These are phyloP conservation scores for Hypsopygia costalis DNA, from an alignment of 2,888 invertebrate genomes.

Conservation along the genomic window DNA sequence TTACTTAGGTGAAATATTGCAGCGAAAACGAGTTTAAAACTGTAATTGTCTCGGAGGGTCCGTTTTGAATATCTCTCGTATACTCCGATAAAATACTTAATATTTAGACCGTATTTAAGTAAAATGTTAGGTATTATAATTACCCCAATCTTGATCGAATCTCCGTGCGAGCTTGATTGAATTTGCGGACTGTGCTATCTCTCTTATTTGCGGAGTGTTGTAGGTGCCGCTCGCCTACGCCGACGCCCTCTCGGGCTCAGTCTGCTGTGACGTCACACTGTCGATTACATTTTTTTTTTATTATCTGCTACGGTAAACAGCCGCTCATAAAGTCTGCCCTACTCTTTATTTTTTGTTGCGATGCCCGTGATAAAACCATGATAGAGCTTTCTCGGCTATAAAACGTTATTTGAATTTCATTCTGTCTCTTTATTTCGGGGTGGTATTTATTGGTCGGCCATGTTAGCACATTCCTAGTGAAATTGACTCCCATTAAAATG, in stretches of 20 bases:
- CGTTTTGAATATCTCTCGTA: slow-evolving; percentile 8
- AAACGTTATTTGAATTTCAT: slow-evolving; percentile 21
- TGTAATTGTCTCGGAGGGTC: slow-evolving; percentile 14
- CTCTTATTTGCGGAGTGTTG: slow-evolving; percentile 68
- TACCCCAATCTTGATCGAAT: slow-evolving; percentile 75
- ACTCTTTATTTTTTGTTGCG: slow-evolving; percentile 43
- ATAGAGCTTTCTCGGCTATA: slow-evolving; percentile 14
- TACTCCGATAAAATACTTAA: slow-evolving; percentile 13
- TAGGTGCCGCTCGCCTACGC: slow-evolving; percentile 41
- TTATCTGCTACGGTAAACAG: slow-evolving; percentile 65
- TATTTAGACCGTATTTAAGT: slow-evolving; percentile 33
- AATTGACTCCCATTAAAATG: slow-evolving; percentile 18
- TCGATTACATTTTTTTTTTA: slow-evolving; percentile 61
- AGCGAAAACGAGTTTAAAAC: slow-evolving; percentile 10
- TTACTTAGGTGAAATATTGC: slow-evolving; percentile 10
- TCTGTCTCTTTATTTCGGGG: slow-evolving; percentile 22
- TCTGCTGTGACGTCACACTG: slow-evolving; percentile 70
- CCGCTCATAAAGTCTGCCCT: slow-evolving; percentile 62
- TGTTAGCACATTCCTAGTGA: slow-evolving; percentile 10
- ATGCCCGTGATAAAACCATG: slow-evolving; percentile 30
- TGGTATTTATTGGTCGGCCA: slow-evolving; percentile 8
- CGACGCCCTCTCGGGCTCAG: slow-evolving; percentile 58
- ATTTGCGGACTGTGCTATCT: slow-evolving; percentile 70
- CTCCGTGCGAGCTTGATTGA: slow-evolving; percentile 73
- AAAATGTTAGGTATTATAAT: slow-evolving; percentile 71